Conservation (phyloP, 2,888 invertebrate genomes). For the Plebejus melissa region DNA sequence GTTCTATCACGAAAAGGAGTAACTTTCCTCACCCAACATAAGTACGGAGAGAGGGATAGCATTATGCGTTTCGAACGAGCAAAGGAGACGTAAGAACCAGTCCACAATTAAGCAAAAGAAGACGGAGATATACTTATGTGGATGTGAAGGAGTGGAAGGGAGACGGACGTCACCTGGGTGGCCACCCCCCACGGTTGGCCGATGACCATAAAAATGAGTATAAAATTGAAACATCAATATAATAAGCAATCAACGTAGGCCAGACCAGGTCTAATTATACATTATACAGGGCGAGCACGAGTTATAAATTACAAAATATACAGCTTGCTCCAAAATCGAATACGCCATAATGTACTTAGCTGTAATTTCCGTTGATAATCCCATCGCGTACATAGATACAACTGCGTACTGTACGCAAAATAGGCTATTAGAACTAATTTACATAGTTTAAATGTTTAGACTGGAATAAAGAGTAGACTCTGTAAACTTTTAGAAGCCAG, state of each 20-base stretch:
- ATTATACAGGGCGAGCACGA: conserved; percentile 70
- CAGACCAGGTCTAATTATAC: conserved; percentile 72
- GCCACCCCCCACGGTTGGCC: conserved; percentile 80
- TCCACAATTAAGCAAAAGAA: conserved; percentile 52
- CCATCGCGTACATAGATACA: conserved; percentile 3
- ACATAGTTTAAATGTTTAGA: too few relatives aligned
- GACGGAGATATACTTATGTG: conserved; percentile 56
- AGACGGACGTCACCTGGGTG: conserved; percentile 62
- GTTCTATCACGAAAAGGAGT: conserved; percentile 46
- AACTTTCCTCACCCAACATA: conserved; percentile 66
- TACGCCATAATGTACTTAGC: conserved; percentile 26
- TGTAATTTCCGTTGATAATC: conserved; percentile 18
- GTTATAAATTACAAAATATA: conserved; percentile 73
- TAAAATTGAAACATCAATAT: conserved; percentile 80
- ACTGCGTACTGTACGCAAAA: background rate
- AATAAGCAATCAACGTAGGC: conserved; percentile 75
- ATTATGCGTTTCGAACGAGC: conserved; percentile 37
- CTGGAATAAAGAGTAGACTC: too few relatives aligned
- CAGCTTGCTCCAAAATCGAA: conserved; percentile 60
- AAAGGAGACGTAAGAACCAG: conserved; percentile 52
- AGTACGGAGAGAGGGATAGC: conserved; percentile 44
- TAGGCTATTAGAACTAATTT: background rate
- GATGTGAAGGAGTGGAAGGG: conserved; percentile 45
- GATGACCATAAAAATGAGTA: conserved; percentile 79
- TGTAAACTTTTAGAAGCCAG: too few relatives aligned